These are phyloP conservation scores for Sebastes itinus DNA, from an alignment of 2,797 vertebrate species.

Conservation along the genomic window DNA sequence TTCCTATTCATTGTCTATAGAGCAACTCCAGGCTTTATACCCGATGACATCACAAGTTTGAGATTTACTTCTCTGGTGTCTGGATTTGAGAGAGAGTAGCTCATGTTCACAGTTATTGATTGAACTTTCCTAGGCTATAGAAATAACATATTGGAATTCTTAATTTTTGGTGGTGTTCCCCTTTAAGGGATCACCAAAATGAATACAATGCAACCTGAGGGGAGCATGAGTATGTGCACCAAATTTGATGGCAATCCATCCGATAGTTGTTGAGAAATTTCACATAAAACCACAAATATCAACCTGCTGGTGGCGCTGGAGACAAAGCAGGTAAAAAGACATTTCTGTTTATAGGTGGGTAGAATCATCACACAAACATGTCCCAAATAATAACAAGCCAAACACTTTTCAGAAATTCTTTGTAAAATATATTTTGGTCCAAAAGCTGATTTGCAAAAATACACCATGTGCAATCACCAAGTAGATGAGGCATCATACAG, in stretches of 20 bases:
- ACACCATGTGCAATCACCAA: slow-evolving; percentile 74
- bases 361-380: background rate
- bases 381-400: slow-evolving; percentile 13
- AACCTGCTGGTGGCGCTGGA: background rate
- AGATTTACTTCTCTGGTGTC: too few species aligned
- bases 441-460: slow-evolving; percentile 84
- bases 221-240: background rate
- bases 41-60: too few species aligned
- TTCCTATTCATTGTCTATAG: too few species aligned
- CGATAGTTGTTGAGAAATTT: background rate
- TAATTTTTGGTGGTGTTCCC: background rate
- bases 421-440: slow-evolving; percentile 86
- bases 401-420: slow-evolving; percentile 61
- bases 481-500: slow-evolving; percentile 49
- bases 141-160: too few species aligned
- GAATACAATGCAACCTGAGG: background rate
- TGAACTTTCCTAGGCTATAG: too few species aligned
- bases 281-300: background rate
- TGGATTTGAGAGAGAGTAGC: too few species aligned
- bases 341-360: background rate
- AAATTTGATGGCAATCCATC: background rate
- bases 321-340: background rate
- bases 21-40: too few species aligned
- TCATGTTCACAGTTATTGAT: too few species aligned
- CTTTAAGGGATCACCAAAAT: background rate